phyloP scores from a whole-genome alignment of 2,797 vertebrate genomes.

The Streptopelia turtur region DNA sequence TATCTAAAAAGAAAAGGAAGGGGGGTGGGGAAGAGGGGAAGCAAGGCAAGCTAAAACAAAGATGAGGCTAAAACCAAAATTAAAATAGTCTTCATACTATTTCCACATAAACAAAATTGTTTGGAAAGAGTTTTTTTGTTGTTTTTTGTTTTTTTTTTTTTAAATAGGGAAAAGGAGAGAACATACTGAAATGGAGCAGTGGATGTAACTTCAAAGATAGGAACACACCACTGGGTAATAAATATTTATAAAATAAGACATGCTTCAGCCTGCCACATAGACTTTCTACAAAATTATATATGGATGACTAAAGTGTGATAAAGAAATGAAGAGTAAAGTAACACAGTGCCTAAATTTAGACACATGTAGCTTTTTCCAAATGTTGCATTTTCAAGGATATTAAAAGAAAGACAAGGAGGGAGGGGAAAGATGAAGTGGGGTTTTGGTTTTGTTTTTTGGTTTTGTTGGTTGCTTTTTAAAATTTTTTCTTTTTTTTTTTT shows the following conservation, averaged over 20 bases:
- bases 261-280: conserved; percentile 68
- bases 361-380: conserved; percentile 36
- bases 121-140: neutral
- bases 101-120: conserved; percentile 52
- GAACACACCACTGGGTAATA: conserved; percentile 65
- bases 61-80: conserved; percentile 37
- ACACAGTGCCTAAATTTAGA: conserved; percentile 57
- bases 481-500: neutral
- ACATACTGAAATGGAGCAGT: conserved; percentile 22
- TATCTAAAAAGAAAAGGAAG: conserved; percentile 1
- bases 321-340: conserved; percentile 71
- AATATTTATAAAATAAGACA: conserved; percentile 80
- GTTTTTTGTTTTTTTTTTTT: neutral
- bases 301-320: conserved; percentile 62
- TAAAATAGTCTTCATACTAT: conserved; percentile 14
- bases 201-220: conserved; percentile 72
- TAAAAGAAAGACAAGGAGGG: neutral
- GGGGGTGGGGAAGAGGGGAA: neutral
- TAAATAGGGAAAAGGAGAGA: conserved; percentile 31
- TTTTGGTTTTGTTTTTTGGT: no score
- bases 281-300: conserved; percentile 62
- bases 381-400: conserved; percentile 52
- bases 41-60: conserved; percentile 61
- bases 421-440: neutral
- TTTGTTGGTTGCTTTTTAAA: no score